Evolutionary conservation across 2,888 invertebrate genomes (phyloP), one percentile per base, ranked within the genome.

Genomic region (Rugalucina vietnamica): DNA sequence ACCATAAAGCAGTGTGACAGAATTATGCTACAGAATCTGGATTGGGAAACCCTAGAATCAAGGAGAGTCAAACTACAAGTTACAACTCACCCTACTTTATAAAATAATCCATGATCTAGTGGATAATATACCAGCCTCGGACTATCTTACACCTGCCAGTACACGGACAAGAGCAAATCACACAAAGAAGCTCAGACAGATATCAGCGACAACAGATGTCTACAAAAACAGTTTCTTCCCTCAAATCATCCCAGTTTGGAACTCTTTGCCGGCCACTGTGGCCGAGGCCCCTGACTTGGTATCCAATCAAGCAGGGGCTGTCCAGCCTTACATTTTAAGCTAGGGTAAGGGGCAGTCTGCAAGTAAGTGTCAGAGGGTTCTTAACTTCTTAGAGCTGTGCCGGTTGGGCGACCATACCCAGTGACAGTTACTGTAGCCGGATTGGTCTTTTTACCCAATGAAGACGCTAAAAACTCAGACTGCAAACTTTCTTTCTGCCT

Each of bases 161-260:
- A 18, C 43, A 8, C 43, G 43, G n/a, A 54, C 54, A 14, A 54
- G 54, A 54, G 12, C 54, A 54, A 54, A 21, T n/a, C 54, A 54
- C 54, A 18, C 54, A 24, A 54, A 54, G 54, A 54, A 54, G n/a
- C 54, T 54, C 18, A 8, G 18, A 54, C n/a, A n/a, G n/a, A 10
- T n/a, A 54, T 54, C 14, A 54, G 12, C 14, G n/a, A 14, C 12
- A n/a, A 54, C 10, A n/a, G 54, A 54, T 54, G 54, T 54, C 69
- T 27, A 27, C 69, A 69, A 69, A 32, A 27, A 69, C 69, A 27
- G 69, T 36, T 69, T 29, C 69, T 29, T 69, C 60, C 60, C 60
- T n/a, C 12, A 12, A 8, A 60, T n/a, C n/a, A 60, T 60, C 60
- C 24, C 60, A 8, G 29, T 60, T 29, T 60, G 60, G 60, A 60